phyloP scores from a whole-genome alignment of 2,888 invertebrate species.

The Chrysomela aeneicollis region DNA sequence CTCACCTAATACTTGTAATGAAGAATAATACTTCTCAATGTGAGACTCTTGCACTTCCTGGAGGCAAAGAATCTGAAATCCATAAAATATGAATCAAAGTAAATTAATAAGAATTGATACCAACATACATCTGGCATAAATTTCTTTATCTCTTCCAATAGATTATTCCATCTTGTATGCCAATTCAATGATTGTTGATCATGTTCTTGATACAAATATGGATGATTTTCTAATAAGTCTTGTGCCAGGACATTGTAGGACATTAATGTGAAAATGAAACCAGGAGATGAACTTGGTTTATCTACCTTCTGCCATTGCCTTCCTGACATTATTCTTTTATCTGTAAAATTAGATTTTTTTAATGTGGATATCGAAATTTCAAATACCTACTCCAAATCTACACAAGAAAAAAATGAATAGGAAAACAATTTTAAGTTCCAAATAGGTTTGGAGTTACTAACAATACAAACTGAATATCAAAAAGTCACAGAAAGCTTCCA shows the following conservation, averaged over 20 bases:
- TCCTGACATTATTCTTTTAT: conserved; percentile 26
- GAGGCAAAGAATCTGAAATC: conserved; percentile 77
- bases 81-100: conserved; percentile 38
- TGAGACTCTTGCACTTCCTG: conserved; percentile 90
- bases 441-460: too few relatives aligned
- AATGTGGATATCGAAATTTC: background rate
- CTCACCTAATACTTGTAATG: conserved; percentile 57
- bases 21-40: conserved; percentile 68
- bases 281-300: conserved; percentile 36
- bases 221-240: conserved; percentile 76
- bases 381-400: background rate
- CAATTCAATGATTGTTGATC: conserved; percentile 70
- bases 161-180: conserved; percentile 69
- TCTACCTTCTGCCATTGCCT: conserved; percentile 33
- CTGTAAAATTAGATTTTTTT: conserved; percentile 16
- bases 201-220: conserved; percentile 74
- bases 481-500: too few relatives aligned
- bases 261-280: conserved; percentile 72
- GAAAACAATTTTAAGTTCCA: too few relatives aligned
- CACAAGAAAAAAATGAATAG: too few relatives aligned
- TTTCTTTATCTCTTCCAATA: conserved; percentile 67
- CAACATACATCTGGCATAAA: conserved; percentile 68
- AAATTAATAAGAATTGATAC: too few relatives aligned
- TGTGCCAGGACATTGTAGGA: conserved; percentile 92
- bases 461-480: too few relatives aligned